Base-by-base conservation (phyloP, 2,888 invertebrate genomes). In the Incurvaria masculella region DNA sequence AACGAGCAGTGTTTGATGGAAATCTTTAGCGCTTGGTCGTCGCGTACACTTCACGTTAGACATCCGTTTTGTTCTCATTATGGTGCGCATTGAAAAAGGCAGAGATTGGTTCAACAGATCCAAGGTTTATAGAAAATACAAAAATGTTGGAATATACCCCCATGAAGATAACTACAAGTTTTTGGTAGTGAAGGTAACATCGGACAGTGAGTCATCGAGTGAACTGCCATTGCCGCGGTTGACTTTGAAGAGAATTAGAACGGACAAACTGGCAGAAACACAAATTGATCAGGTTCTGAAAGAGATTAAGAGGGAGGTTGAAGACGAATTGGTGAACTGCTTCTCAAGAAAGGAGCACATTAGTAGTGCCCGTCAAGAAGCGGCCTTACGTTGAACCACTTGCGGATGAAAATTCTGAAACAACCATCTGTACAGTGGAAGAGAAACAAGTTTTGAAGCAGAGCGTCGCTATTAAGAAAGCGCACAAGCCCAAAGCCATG, bases 401-500 rank as follows among this genome's bases (percentile, higher is more conserved):
- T 43, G 47, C 43, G 47, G 38, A 44, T 44, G 47, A 43, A 19
- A 47, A 47, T 43, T 47, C 47, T 47, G 47, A 43, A 44, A 43
- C 43, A 43, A 47, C 33, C 47, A 47, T 47, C 43, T 39, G 44
- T 47, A 47, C 47, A 21, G 47, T 47, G 44, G 47, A 47, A 47
- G 47, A 43, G 47, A 47, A 43, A 47, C 47, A 43, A 47, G 47
- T 39, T 47, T 47, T 43, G 39, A 43, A 43, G 43, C 47, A 47
- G 48, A 48, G 48, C 48, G 21, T 45, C 45, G 26, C 44, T 18
- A 48, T 44, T 45, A 33, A 48, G 48, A 45, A 45, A 48, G 20
- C 48, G 39, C 48, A 48, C 44, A 48, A 48, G 48, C 40, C 48
- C 44, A 40, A 48, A 48, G 48, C 44, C 44, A 48, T 48, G 48